Evolutionary conservation across 1,140 invertebrate genomes (phyloP), one percentile per base, ranked within the genome.

Genomic region (Meteorus sp.): DNA sequence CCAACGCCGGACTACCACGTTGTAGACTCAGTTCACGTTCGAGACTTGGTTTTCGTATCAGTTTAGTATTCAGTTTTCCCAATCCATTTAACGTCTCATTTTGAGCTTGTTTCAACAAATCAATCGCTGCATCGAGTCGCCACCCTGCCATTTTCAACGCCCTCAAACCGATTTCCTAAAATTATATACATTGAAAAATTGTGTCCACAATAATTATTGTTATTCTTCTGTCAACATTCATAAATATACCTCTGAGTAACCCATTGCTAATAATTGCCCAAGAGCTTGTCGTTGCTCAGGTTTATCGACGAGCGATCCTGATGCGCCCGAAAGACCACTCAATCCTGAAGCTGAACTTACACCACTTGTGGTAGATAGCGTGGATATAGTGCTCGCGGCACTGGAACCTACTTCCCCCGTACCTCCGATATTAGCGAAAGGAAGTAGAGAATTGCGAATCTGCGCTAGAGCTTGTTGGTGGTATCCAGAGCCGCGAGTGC

Each of bases 401-500:
- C 88, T 89, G 2, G 88, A 89, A 52, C 86, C 87, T 55, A 86
- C 83, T 64, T 82, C 80, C 45, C 83, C 82, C 60, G 77, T 78
- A 60, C 79, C 75, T 64, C 85, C 85, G 65, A 84, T 89, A 76
- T 90, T 91, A 47, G 90, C 90, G 75, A 92, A 94, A 39, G 91
- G 91, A 66, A 90, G 82, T 62, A 95, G 77, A 43, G 90, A 92
- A 71, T 92, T 92, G 53, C 91, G 84, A 70, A 95, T 95, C 78
- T 92, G 88, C 76, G 89, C 89, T 77, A 95, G 83, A 68, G 91
- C 91, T 80, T 93, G 92, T 74, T 92, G 89, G 78, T 90, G 88
- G 78, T 93, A 94, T 82, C 88, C 88, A 81, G 88, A 88, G 76
- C 86, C 86, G 76, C 88, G 87, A 82, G 86, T 86, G 75, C 84